Conservation (phyloP, 2,113 vertebrate species). For the Trogon melanurus region DNA sequence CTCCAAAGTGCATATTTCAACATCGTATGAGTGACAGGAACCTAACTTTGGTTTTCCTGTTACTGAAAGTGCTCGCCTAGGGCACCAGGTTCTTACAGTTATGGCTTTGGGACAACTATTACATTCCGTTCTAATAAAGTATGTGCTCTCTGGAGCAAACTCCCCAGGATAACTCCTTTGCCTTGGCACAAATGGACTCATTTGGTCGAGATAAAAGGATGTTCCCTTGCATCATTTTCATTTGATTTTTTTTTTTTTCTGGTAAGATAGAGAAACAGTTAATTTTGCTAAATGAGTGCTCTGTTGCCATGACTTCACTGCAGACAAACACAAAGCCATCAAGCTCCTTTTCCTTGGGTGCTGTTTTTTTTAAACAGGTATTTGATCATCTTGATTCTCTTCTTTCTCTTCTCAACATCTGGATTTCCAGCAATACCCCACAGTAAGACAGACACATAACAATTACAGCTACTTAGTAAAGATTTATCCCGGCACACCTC, state of each 20-base stretch:
- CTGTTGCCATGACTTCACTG: constrained; percentile 73
- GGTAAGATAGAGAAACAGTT: constrained; percentile 72
- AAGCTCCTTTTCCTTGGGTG: constrained; percentile 59
- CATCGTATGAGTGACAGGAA: neutral
- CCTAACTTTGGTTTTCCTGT: neutral
- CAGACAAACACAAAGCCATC: constrained; percentile 73
- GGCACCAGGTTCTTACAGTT: neutral
- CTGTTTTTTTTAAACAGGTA: constrained; percentile 63
- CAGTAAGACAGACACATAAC: neutral
- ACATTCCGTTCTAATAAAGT: constrained; percentile 40
- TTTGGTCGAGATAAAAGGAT: constrained; percentile 70
- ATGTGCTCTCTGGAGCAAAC: constrained; percentile 59
- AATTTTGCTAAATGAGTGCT: constrained; percentile 72
- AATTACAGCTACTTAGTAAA: neutral
- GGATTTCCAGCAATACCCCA: constrained; percentile 11
- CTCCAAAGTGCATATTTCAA: neutral
- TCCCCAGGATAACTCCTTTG: constrained; percentile 60
- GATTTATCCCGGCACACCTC: neutral
- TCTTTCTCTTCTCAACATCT: constrained; percentile 51
- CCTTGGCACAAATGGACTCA: constrained; percentile 61
- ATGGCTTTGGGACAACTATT: constrained; percentile 39
- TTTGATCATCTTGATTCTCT: constrained; percentile 62
- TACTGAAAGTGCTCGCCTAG: neutral
- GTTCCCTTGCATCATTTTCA: constrained; percentile 47
- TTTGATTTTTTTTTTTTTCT: neutral